Evolutionary conservation across 2,797 vertebrate species (phyloP).

Genomic region (Sphaeramia orbicularis): DNA sequence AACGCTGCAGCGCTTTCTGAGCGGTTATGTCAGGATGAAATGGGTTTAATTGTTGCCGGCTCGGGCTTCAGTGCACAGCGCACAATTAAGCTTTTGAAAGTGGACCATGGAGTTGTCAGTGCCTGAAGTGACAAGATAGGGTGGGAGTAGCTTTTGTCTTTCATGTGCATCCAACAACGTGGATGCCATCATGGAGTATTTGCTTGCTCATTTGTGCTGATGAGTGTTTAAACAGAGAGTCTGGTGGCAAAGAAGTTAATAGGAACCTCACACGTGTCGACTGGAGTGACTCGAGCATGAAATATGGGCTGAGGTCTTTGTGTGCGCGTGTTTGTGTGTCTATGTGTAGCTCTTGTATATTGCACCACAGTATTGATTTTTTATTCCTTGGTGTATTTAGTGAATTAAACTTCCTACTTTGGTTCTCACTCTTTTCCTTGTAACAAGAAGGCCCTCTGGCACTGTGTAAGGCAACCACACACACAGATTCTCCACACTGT

Average conservation of each 20-base stretch:
- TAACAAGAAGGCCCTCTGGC: conserved; percentile 19
- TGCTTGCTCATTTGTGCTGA: conserved; percentile 33
- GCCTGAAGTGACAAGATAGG: conserved; percentile 25
- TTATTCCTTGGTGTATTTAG: conserved; percentile 37
- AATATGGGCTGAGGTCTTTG: conserved; percentile 17
- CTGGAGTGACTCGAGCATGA: conserved; percentile 26
- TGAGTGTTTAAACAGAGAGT: conserved; percentile 12
- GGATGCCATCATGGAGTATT: conserved; percentile 16
- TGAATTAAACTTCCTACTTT: conserved; percentile 56
- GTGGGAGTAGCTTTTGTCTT: conserved; percentile 40
- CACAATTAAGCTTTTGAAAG: conserved; percentile 40
- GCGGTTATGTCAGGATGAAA: conserved; percentile 36
- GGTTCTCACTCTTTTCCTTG: conserved; percentile 17
- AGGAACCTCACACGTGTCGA: conserved; percentile 17
- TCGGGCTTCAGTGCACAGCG: conserved; percentile 8
- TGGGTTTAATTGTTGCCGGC: conserved; percentile 16
- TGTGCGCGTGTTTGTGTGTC: conserved; percentile 11
- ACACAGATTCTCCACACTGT: not conserved
- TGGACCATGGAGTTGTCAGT: conserved; percentile 28
- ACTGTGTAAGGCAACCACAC: conserved; percentile 4
- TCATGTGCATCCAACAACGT: conserved; percentile 4
- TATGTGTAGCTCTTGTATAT: conserved; percentile 6
- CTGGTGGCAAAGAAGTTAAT: conserved; percentile 16
- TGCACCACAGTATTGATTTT: conserved; percentile 34
- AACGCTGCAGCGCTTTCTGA: not conserved